phyloP scores from a whole-genome alignment of 2,888 invertebrate genomes.

The Coelopa pilipes region DNA sequence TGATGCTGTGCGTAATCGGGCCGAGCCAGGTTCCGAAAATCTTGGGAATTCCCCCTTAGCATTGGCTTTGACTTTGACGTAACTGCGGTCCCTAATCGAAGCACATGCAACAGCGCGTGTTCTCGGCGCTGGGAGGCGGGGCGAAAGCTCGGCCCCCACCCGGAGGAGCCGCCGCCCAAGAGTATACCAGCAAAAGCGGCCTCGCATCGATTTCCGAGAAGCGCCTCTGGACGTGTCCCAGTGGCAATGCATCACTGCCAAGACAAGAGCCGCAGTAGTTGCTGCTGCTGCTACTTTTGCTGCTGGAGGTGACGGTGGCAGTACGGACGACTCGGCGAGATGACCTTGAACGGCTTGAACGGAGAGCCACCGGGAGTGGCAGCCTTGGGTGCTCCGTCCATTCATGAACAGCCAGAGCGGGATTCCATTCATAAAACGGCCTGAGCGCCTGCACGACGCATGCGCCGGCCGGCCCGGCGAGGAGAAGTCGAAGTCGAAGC shows the following conservation, averaged over 20 bases:
- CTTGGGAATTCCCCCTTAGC: too few relatives aligned
- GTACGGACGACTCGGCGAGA: not conserved
- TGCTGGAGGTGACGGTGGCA: not conserved
- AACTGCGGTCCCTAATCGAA: not conserved
- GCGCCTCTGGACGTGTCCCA: not conserved
- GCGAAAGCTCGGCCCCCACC: not conserved
- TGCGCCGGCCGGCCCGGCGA: too few relatives aligned
- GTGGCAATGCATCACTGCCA: not conserved
- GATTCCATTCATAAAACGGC: too few relatives aligned
- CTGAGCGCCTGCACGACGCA: too few relatives aligned
- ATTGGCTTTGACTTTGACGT: too few relatives aligned
- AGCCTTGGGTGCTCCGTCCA: too few relatives aligned
- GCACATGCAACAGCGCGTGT: conserved; percentile 9
- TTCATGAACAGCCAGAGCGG: too few relatives aligned
- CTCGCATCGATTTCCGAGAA: conserved; percentile 32
- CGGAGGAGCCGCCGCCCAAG: conserved; percentile 37
- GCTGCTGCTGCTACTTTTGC: not conserved
- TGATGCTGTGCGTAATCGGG: too few relatives aligned
- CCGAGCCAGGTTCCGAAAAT: too few relatives aligned
- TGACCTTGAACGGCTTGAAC: conserved; percentile 37
- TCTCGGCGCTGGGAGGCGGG: not conserved
- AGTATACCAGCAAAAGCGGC: conserved; percentile 21
- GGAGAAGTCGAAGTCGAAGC: too few relatives aligned
- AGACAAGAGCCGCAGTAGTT: not conserved
- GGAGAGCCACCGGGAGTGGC: not conserved